Evolutionary conservation across 1,140 invertebrate genomes (phyloP).

Genomic region (Atta colombica): DNA sequence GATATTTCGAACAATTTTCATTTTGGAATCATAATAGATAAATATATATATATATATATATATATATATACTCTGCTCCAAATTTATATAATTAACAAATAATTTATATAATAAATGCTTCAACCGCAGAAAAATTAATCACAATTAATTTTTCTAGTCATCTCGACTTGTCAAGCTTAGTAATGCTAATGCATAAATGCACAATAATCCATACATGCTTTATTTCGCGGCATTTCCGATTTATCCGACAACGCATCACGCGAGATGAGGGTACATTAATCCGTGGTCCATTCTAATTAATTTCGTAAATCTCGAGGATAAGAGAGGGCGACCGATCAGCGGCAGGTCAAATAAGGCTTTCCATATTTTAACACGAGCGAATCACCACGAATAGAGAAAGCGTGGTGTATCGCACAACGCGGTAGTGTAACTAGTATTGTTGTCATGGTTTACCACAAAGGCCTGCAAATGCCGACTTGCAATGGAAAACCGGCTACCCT

Average conservation of each 20-base stretch:
- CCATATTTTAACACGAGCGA: slow-evolving; percentile 72
- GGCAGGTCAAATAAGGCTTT: slow-evolving; percentile 75
- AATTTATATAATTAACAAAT: slow-evolving; percentile 1
- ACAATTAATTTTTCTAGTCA: background rate
- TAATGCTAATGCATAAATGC: background rate
- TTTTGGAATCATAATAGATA: slow-evolving; percentile 3
- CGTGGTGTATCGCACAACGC: slow-evolving; percentile 32
- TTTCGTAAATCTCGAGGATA: slow-evolving; percentile 32
- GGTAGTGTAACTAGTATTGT: slow-evolving; percentile 75
- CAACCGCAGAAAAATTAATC: background rate
- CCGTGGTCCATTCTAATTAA: slow-evolving; percentile 52
- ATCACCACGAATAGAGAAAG: slow-evolving; percentile 28
- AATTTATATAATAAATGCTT: background rate
- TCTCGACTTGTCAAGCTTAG: background rate
- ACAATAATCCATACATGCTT: background rate
- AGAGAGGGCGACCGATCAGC: slow-evolving; percentile 43
- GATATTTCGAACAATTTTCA: background rate
- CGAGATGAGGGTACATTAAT: slow-evolving; percentile 46
- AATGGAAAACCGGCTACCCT: slow-evolving; percentile 77
- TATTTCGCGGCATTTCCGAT: background rate
- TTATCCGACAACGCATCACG: slow-evolving; percentile 25
- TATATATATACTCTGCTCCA: background rate
- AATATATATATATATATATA: too few species aligned
- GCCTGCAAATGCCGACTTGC: slow-evolving; percentile 83
- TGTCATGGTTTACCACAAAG: slow-evolving; percentile 83